Conservation (phyloP, 2,888 invertebrate genomes). For the Chorisops tibialis region DNA sequence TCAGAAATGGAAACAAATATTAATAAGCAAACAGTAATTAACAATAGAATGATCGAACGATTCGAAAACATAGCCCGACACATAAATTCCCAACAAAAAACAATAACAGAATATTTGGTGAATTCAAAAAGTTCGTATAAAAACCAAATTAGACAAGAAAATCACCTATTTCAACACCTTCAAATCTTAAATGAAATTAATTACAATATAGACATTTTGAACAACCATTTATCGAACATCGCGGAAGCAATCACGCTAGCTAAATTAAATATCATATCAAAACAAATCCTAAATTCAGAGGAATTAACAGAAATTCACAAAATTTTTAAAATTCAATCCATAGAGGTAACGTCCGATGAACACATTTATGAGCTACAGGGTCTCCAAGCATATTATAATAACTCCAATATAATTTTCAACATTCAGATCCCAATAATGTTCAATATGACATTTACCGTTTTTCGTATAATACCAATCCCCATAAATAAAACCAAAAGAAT, state of each 20-base stretch:
- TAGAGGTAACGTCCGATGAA: slow-evolving; percentile 20
- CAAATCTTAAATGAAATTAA: slow-evolving; percentile 7
- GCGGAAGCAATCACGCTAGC: slow-evolving; percentile 20
- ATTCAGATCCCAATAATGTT: slow-evolving; percentile 3
- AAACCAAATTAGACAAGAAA: not conserved
- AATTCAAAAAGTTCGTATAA: too few species aligned
- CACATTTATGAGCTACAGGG: too few species aligned
- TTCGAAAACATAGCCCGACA: too few species aligned
- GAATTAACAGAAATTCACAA: too few species aligned
- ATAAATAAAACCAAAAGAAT: slow-evolving; percentile 3
- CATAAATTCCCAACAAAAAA: too few species aligned
- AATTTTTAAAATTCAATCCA: not conserved
- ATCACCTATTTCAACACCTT: not conserved
- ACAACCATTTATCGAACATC: slow-evolving; percentile 13
- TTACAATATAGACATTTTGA: slow-evolving; percentile 16
- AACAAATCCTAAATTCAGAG: slow-evolving; percentile 22
- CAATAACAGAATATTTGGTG: too few species aligned
- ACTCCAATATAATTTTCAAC: not conserved
- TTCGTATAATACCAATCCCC: slow-evolving; percentile 10
- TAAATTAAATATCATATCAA: slow-evolving; percentile 25
- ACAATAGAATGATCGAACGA: too few species aligned
- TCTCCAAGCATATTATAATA: slow-evolving; percentile 7
- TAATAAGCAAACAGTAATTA: too few species aligned
- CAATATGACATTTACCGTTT: not conserved
- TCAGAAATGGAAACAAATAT: too few species aligned